Base-by-base conservation (phyloP, 2,113 vertebrate genomes). In the Gymnarchus niloticus region DNA sequence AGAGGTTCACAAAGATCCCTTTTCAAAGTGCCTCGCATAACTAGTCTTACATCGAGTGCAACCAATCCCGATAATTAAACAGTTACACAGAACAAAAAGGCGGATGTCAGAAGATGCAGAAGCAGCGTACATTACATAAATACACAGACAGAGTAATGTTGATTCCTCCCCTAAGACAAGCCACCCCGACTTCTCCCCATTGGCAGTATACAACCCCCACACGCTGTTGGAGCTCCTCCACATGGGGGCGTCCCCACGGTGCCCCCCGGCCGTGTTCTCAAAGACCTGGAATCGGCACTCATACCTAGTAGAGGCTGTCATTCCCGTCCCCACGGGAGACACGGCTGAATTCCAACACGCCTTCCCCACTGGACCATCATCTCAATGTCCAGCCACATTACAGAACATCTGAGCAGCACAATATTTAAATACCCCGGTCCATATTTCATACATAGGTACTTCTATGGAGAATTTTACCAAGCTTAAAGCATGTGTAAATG, bases 11-110 rank as follows among this genome's bases (percentile, higher is more conserved):
- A 73, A 73, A 73, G 89, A 73, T 85, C 49, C 56, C 86, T 88
- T 88, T 85, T 84, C 89, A 88, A 90, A 88, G 85, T 88, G 84
- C 52, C 86, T 83, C 65, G 59, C 85, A 69, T 59, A 76, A 52
- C 80, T 85, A 49, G 82, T 28, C 86, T 89, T 88, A 84, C 51
- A 56, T 41, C 54, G 48, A 78, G 46, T 85, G 85, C 81, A 86
- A 49, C 44, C 46, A 21, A 49, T 49, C 46, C 19, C 65, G 1
- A 33, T 19, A 73, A 73, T 73, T 73, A 73, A 73, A 73, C 33
- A 73, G 65, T 73, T 73, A 69, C 14, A 69, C 28, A 41, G 33
- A 73, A 41, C 12, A 73, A 73, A 73, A 19, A 2, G 65, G 28
- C 14, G 65, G 65, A 73, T 41, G 19, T 54, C 52, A 54, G 52